phyloP scores from a whole-genome alignment of 2,797 vertebrate species.

The Lithobates sylvaticus region DNA sequence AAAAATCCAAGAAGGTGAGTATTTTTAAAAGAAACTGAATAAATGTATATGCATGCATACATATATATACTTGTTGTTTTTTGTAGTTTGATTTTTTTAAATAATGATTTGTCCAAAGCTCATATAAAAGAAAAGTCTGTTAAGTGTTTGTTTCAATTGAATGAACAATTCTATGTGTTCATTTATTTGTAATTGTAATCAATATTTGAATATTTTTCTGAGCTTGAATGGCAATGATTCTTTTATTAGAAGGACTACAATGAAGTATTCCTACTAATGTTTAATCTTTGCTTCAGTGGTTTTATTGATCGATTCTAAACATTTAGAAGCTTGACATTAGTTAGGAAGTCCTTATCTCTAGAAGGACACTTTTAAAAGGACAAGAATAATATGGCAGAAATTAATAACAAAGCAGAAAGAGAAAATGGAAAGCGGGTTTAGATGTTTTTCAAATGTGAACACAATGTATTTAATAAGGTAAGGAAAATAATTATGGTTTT shows the following conservation, averaged over 20 bases:
- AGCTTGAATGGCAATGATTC: background rate
- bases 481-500: no score
- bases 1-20: no score
- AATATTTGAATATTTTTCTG: background rate
- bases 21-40: no score
- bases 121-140: no score
- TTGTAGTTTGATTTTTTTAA: no score
- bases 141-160: no score
- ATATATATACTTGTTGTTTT: no score
- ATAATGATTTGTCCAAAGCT: no score
- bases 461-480: no score
- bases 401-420: background rate
- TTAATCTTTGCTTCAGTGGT: constrained; percentile 4
- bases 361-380: background rate
- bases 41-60: no score
- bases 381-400: background rate
- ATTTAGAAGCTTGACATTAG: background rate
- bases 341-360: background rate
- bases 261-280: background rate
- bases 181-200: background rate
- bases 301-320: background rate
- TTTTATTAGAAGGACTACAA: background rate
- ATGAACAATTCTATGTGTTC: background rate
- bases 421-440: background rate
- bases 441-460: no score